Base-by-base conservation (phyloP, 2,797 vertebrate species). In the Myotis planiceps region DNA sequence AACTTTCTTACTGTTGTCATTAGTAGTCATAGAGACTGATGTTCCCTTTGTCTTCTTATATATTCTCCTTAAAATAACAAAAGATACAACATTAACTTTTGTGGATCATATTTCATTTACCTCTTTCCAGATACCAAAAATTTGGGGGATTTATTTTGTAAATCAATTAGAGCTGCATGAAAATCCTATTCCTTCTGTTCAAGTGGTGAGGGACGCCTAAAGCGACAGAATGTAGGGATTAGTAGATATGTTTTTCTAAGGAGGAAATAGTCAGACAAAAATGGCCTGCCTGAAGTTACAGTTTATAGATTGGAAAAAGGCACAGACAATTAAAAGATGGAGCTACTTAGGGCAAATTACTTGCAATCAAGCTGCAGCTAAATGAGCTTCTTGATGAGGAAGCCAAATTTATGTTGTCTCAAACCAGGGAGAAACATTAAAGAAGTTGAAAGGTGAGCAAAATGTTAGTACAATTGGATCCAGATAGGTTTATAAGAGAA, bases 271-370 rank as follows among this genome's bases (percentile, higher is more conserved):
- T 95, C 94, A 98, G 92, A 96, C 97, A 98, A 97, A 98, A 98
- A 98, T 97, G 97, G 96, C 90, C 98, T 98, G 98, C 98, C 98
- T 98, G 98, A 98, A 99, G 98, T 98, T 98, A 98, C 97, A 97
- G 97, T 98, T 98, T 98, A 98, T 98, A 98, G 98, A 98, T 98
- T 98, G 97, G 97, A 97, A 98, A 98, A 97, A 98, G 96, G 80
- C 97, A 97, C 92, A 98, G 98, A 98, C 98, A 98, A 98, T 98
- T 99, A 98, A 98, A 98, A 98, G 96, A 98, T 76, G 0, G 75
- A 98, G 97, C 97, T 97, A 98, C 98, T 99, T 98, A 98, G 97
- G 98, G 98, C 97, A 99, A 99, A 99, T 99, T 98, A 96, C 98
- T 98, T 98, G 98, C 98, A 98, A 98, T 99, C 98, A 98, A 98